A percentile compares a stretch with the other conserved stretches of the same genome.
These are phyloP conservation scores for Apodemia mormo DNA, from an alignment of 2,888 invertebrate genomes.

Conservation along the genomic window DNA sequence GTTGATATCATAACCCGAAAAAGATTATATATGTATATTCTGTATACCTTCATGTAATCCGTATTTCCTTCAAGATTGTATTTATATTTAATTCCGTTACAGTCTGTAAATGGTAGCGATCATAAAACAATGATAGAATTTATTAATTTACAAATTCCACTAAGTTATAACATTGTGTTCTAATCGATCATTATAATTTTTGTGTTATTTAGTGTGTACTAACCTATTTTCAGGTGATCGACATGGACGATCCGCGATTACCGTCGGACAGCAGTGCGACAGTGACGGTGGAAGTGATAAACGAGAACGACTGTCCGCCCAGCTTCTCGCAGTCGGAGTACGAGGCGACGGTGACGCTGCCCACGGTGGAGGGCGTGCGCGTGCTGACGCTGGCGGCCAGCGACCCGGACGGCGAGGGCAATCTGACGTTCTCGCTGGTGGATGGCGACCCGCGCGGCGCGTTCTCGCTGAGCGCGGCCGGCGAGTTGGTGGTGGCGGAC, in stretches of 20 bases:
- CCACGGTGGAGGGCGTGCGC: slow-evolving; percentile 90
- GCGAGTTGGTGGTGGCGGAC: slow-evolving; percentile 61
- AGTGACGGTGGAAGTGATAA: slow-evolving; percentile 88
- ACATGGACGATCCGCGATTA: slow-evolving; percentile 91
- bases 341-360: slow-evolving; percentile 89
- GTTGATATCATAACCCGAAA: too few relatives aligned
- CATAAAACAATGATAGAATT: too few relatives aligned
- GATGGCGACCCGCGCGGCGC: slow-evolving; percentile 89
- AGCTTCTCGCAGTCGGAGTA: slow-evolving; percentile 86
- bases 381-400: slow-evolving; percentile 86
- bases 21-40: too few relatives aligned
- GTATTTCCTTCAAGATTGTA: too few relatives aligned
- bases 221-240: slow-evolving; percentile 81
- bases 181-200: too few relatives aligned
- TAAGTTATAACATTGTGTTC: too few relatives aligned
- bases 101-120: too few relatives aligned
- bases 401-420: slow-evolving; percentile 86
- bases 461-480: slow-evolving; percentile 85
- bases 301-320: slow-evolving; percentile 96
- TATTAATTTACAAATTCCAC: too few relatives aligned
- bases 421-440: slow-evolving; percentile 87
- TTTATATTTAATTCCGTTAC: too few relatives aligned
- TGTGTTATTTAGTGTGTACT: too few relatives aligned
- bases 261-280: slow-evolving; percentile 89
- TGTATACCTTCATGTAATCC: too few relatives aligned